Evolutionary conservation across 2,888 invertebrate genomes (phyloP), one percentile per base, ranked within the genome.

Genomic region (Halictus ligatus): DNA sequence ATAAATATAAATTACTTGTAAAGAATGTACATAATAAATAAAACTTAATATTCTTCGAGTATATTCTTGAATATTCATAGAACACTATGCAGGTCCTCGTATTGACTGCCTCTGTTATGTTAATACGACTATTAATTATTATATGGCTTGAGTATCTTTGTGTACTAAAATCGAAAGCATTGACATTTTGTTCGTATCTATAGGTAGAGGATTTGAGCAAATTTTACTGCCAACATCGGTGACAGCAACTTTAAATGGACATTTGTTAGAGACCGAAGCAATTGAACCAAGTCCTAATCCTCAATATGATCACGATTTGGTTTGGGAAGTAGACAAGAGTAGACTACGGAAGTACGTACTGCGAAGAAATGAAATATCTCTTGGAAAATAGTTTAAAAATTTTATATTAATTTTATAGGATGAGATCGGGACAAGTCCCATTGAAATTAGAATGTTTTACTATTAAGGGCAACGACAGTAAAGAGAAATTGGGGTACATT

Each of bases 261-360:
- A 97, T 88, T 96, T 96, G 92, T 94, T 97, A 91, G 97, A 98
- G 94, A 97, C 98, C 0, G 97, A 97, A 92, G 96, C 96, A 21
- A 96, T 96, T 13, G 95, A 96, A 2, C 96, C 97, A 0, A 95
- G 96, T 50, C 96, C 96, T 74, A 95, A 96, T 80, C 97, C 97
- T 0, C 95, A 96, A 72, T 97, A 98, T 93, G 97, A 97, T 87
- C 97, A 97, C 40, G 97, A 98, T 93, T 96, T 98, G 80, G 96
- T 97, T 77, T 98, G 98, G 98, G 97, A 98, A 94, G 97, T 97
- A 4, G 97, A 97, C 90, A 97, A 97, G 95, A 96, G 96, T 90
- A 96, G 96, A 84, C 96, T 98, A 89, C 96, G 97, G 91, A 96
- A 96, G 97, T 97, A 94, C n/a, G 83, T 81, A 75, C 58, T n/a